Conservation (phyloP, 2,797 vertebrate species). For the Lophotriccus pileatus region DNA sequence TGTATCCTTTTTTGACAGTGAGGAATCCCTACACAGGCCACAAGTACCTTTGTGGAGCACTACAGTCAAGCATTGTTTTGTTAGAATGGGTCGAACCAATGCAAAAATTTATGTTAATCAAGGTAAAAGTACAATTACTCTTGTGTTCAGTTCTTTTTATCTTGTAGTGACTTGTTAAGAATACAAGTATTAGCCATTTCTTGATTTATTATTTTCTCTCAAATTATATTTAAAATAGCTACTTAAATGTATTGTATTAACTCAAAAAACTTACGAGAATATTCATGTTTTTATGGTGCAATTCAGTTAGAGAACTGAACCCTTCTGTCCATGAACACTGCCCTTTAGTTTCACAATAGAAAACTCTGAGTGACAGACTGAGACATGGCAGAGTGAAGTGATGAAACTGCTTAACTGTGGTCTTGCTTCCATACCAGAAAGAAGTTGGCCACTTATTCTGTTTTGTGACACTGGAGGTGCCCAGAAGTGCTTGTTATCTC, state of each 20-base stretch:
- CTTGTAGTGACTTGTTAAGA: neutral
- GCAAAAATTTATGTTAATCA: slow-evolving; percentile 97
- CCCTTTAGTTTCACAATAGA: neutral
- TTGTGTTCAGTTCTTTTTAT: neutral
- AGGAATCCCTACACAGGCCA: slow-evolving; percentile 94
- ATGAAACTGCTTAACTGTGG: neutral
- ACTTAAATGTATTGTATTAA: neutral
- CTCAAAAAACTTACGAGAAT: neutral
- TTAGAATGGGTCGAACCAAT: slow-evolving; percentile 95
- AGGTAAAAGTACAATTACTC: slow-evolving; percentile 74
- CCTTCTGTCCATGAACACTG: neutral
- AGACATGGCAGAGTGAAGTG: neutral
- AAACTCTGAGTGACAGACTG: neutral
- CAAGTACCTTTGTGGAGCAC: slow-evolving; percentile 93
- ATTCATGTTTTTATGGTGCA: neutral
- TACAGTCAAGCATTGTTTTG: slow-evolving; percentile 92
- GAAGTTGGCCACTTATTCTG: neutral
- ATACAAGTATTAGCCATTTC: neutral
- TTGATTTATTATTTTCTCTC: neutral
- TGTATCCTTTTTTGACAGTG: slow-evolving; percentile 76
- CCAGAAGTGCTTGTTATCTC: neutral
- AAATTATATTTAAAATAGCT: neutral
- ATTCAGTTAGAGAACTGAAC: neutral
- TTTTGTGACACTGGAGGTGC: neutral
- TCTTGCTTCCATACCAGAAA: neutral